Evolutionary conservation across 2,797 vertebrate species (phyloP), one percentile per base, ranked within the genome.

Genomic region (Limosa lapponica): DNA sequence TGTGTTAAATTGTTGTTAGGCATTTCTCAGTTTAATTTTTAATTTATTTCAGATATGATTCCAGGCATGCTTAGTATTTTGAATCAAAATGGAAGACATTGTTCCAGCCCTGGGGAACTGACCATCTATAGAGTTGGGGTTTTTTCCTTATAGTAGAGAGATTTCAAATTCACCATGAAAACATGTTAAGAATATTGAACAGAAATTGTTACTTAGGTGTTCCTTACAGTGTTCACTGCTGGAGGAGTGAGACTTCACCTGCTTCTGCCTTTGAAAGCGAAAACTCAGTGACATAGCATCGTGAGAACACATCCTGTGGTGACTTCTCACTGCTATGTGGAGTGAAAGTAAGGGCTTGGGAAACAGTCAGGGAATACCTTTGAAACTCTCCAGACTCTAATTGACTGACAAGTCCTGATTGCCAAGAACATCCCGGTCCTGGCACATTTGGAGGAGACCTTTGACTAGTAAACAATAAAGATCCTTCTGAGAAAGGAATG

Each of bases 301-400:
- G 7, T 34, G 69, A 90, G 73, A 71, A 44, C 46, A 46, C 69
- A 75, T 92, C 69, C 71, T 83, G 54, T 0, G 0, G 7, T 82
- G 54, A 46, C 55, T 80, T 93, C 86, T 77, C 83, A 24, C 48
- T 92, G 88, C 86, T 82, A 52, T 37, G 62, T 20, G 30, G 58
- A 92, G 82, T 94, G 93, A 92, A 96, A 94, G 85, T 65, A 61
- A 32, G 55, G 20, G 44, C 94, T 91, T 93, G 85, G 69, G 72
- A 91, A 95, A 82, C 28, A 93, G 79, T 34, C 49, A 82, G 14
- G 32, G 87, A 93, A 87, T 85, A 59, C 55, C 67, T 80, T 81
- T 81, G 71, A 49, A 87, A 49, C 71, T 69, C 49, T 89, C 36
- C 81, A 43, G 54, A 23, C 52, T 66, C 37, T 72, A 62, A 43